These are phyloP conservation scores for Lithophane socia DNA, from an alignment of 2,888 invertebrate genomes.

Conservation along the genomic window DNA sequence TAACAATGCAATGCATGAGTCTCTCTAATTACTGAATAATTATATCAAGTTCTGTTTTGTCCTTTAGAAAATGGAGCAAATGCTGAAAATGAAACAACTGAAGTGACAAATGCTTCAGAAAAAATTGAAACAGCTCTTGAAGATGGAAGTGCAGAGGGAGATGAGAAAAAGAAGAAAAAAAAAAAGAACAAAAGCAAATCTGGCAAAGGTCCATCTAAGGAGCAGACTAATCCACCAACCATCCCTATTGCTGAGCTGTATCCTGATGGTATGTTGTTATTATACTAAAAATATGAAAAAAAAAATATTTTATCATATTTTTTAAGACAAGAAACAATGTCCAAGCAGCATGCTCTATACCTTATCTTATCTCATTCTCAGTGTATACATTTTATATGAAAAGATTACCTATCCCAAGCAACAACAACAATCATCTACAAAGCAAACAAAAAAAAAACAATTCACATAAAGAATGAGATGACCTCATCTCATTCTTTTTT, in stretches of 20 bases:
- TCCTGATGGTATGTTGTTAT: slow-evolving; percentile 91
- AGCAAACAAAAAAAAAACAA: neutral
- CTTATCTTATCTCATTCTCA: neutral
- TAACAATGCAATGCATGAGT: neutral
- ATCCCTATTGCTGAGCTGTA: slow-evolving; percentile 96
- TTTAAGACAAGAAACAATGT: neutral
- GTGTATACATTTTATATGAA: neutral
- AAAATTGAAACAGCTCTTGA: slow-evolving; percentile 83
- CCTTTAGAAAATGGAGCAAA: slow-evolving; percentile 66
- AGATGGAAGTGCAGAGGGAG: slow-evolving; percentile 87
- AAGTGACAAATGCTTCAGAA: slow-evolving; percentile 71
- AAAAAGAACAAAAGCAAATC: slow-evolving; percentile 92
- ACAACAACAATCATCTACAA: neutral
- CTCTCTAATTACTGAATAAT: neutral
- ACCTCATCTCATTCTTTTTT: slow-evolving; percentile 1
- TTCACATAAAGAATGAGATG: neutral
- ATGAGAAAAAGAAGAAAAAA: slow-evolving; percentile 91
- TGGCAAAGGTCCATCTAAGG: slow-evolving; percentile 81
- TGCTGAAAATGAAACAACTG: slow-evolving; percentile 68
- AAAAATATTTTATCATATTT: neutral
- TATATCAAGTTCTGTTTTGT: slow-evolving; percentile 1
- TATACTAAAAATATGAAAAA: no score
- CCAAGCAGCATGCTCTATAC: neutral
- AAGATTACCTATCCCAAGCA: neutral
- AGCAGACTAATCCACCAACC: slow-evolving; percentile 96